These are phyloP conservation scores for Furcifer pardalis DNA, from an alignment of 2,797 vertebrate species.

Conservation along the genomic window DNA sequence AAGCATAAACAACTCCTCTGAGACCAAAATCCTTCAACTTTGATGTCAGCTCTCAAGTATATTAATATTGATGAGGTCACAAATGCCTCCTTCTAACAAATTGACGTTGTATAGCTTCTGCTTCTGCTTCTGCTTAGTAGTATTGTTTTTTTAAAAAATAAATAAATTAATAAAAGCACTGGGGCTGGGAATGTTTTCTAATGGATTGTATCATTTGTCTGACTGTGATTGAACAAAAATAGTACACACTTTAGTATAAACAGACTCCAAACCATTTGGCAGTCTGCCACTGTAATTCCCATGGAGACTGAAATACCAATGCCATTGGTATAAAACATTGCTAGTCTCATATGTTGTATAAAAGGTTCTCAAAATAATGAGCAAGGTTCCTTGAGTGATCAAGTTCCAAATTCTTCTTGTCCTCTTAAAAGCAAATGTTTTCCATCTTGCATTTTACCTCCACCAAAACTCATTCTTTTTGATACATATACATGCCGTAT, in stretches of 20 bases:
- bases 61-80: conserved; percentile 37
- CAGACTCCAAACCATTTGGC: neutral
- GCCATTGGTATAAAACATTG: neutral
- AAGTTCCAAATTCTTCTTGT: neutral
- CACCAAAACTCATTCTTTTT: neutral
- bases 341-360: neutral
- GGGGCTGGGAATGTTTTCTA: neutral
- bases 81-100: conserved; percentile 29
- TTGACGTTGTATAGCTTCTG: neutral
- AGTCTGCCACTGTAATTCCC: neutral
- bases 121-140: no score
- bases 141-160: neutral
- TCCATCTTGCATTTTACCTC: neutral
- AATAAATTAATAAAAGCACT: neutral
- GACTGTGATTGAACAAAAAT: neutral
- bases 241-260: neutral
- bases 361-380: neutral
- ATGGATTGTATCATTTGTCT: neutral
- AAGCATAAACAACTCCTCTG: neutral
- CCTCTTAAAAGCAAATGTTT: neutral
- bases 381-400: neutral
- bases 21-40: conserved; percentile 6
- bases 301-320: neutral
- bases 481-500: no score
- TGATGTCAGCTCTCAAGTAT: conserved; percentile 20